These are phyloP conservation scores for Lampris incognitus DNA, from an alignment of 2,113 vertebrate species.

Conservation along the genomic window DNA sequence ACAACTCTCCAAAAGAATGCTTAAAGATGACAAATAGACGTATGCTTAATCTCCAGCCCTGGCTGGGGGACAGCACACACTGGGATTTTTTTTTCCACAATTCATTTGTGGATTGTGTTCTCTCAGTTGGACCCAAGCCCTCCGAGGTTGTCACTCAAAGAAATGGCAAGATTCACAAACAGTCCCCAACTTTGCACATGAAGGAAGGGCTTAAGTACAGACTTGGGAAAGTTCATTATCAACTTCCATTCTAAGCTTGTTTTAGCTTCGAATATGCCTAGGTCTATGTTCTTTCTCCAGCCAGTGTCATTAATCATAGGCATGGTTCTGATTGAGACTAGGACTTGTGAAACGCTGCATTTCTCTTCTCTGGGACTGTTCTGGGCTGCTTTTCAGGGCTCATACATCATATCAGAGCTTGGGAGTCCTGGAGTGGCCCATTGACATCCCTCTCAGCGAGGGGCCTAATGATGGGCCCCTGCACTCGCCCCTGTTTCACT, in stretches of 20 bases:
- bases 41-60: neutral
- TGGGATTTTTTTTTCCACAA: neutral
- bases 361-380: slow-evolving; percentile 53
- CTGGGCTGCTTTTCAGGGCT: slow-evolving; percentile 42
- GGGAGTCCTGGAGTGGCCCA: slow-evolving; percentile 50
- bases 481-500: slow-evolving; percentile 44
- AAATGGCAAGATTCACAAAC: neutral
- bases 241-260: neutral
- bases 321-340: slow-evolving; percentile 18
- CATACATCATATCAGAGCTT: slow-evolving; percentile 67
- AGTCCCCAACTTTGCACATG: neutral
- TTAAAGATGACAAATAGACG: slow-evolving; percentile 18
- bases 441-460: slow-evolving; percentile 65
- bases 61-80: neutral
- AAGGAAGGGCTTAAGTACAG: neutral
- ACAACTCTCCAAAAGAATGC: slow-evolving; percentile 10
- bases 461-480: slow-evolving; percentile 38
- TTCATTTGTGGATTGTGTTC: neutral
- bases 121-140: neutral
- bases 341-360: slow-evolving; percentile 46
- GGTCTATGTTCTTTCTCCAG: neutral
- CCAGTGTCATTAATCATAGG: slow-evolving; percentile 45
- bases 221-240: neutral
- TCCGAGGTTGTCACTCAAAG: slow-evolving; percentile 10
- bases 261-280: slow-evolving; percentile 17